Percentiles rank a stretch among this genome's conserved stretches.
These are phyloP conservation scores for Agrochola lychnidis DNA, from an alignment of 2,888 invertebrate genomes.

Conservation along the genomic window DNA sequence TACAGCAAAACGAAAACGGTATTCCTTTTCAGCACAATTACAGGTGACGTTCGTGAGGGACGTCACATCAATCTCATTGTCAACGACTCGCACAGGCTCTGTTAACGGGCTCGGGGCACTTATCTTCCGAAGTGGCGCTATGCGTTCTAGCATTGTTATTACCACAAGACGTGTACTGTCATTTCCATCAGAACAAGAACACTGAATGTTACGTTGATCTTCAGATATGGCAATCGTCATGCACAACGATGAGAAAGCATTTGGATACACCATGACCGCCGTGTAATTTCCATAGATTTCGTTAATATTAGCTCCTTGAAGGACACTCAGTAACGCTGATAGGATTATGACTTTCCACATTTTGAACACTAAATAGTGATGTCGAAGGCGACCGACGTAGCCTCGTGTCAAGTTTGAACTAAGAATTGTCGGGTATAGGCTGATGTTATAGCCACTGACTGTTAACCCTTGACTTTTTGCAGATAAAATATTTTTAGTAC, in stretches of 20 bases:
- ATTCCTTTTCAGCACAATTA: constrained; percentile 11
- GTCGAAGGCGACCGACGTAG: not conserved
- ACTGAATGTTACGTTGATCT: constrained; percentile 1
- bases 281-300: constrained; percentile 34
- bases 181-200: constrained; percentile 29
- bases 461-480: constrained; percentile 11
- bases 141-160: not conserved
- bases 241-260: not conserved
- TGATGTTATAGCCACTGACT: not conserved
- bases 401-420: constrained; percentile 1
- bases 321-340: not conserved
- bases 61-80: not conserved
- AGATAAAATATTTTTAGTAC: constrained; percentile 2
- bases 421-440: not conserved
- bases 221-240: not conserved
- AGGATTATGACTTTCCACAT: constrained; percentile 28
- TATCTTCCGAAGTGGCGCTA: not conserved
- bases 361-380: not conserved
- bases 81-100: constrained; percentile 6
- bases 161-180: constrained; percentile 16
- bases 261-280: constrained; percentile 11
- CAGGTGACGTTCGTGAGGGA: constrained; percentile 30
- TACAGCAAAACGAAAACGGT: not conserved
- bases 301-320: constrained; percentile 10
- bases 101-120: not conserved